Conservation (phyloP, 2,113 vertebrate species). For the Mesocricetus auratus region DNA sequence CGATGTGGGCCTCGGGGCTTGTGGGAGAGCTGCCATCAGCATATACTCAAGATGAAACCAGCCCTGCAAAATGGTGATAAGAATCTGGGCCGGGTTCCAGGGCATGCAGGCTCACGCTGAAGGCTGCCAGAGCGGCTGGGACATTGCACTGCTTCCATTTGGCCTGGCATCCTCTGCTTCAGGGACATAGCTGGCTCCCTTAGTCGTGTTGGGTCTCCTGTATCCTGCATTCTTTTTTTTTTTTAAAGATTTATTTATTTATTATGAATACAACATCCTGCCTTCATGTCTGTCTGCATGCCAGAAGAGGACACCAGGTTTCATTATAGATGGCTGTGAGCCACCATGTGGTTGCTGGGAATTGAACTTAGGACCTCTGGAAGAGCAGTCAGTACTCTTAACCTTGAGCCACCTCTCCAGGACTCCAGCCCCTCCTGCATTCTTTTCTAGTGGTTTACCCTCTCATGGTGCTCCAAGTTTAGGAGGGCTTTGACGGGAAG, state of each 20-base stretch:
- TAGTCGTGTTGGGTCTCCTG: not conserved
- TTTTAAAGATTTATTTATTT: too few relatives aligned
- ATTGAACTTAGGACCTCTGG: too few relatives aligned
- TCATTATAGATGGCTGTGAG: too few relatives aligned
- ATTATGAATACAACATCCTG: too few relatives aligned
- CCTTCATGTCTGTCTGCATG: too few relatives aligned
- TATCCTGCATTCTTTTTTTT: not conserved
- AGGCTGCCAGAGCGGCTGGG: not conserved
- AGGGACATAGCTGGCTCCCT: not conserved
- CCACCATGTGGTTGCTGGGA: too few relatives aligned
- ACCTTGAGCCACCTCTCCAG: too few relatives aligned
- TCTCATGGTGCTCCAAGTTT: not conserved
- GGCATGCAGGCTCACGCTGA: not conserved
- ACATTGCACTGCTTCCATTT: not conserved
- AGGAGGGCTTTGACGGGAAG: not conserved
- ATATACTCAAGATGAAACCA: not conserved
- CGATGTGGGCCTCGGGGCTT: not conserved
- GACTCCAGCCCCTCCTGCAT: too few relatives aligned
- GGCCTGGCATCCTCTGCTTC: not conserved
- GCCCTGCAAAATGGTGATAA: not conserved
- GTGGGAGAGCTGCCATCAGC: not conserved
- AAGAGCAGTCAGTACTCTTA: too few relatives aligned
- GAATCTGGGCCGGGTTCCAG: slow-evolving; percentile 13
- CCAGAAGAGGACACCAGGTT: too few relatives aligned
- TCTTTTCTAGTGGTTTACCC: not conserved